Evolutionary conservation across 1,140 invertebrate genomes (phyloP).

Genomic region (Thaumatotibia leucotreta): DNA sequence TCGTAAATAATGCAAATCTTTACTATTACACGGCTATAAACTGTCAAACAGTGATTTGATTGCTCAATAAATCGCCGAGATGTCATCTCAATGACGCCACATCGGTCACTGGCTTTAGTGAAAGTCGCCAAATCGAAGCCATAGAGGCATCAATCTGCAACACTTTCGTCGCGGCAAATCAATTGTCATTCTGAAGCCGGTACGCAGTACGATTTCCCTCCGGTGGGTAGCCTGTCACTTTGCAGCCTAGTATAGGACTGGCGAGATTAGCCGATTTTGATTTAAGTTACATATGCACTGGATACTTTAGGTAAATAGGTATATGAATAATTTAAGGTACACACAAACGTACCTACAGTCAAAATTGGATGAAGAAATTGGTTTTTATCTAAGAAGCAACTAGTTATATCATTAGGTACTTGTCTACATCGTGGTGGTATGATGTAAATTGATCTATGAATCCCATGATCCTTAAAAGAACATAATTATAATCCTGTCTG

Average conservation of each 20-base stretch:
- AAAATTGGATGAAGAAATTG: no score
- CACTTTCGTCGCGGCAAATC: conserved; percentile 55
- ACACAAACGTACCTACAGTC: no score
- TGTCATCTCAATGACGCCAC: conserved; percentile 36
- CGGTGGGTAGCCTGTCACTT: neutral
- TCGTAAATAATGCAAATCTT: no score
- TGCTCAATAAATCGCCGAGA: conserved; percentile 16
- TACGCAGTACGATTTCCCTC: conserved; percentile 40
- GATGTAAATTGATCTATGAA: no score
- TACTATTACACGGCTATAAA: neutral
- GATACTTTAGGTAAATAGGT: no score
- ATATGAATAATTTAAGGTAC: no score
- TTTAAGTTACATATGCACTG: no score
- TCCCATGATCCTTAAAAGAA: no score
- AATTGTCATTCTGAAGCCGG: conserved; percentile 50
- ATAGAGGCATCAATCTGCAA: conserved; percentile 47
- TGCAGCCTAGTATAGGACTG: neutral
- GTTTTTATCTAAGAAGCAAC: no score
- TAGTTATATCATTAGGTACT: no score
- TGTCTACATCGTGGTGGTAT: no score
- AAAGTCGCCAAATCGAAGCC: conserved; percentile 49
- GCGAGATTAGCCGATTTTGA: neutral
- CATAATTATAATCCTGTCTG: no score
- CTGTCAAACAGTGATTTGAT: conserved; percentile 19
- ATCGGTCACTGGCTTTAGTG: conserved; percentile 35